phyloP scores from a whole-genome alignment of 2,888 invertebrate genomes.

The Aporophyla lueneburgensis region DNA sequence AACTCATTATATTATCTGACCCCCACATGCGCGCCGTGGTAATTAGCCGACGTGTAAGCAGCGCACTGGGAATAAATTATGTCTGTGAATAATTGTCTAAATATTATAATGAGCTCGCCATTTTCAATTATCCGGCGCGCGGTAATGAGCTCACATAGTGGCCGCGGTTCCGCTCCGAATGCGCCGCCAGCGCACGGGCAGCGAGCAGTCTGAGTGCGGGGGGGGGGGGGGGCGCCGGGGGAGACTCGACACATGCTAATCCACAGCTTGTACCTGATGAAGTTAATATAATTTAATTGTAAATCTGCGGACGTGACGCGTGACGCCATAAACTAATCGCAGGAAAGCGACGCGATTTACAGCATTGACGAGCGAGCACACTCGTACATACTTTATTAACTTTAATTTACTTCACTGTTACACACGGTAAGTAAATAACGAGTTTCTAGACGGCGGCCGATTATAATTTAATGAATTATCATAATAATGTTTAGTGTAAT shows the following conservation, averaged over 20 bases:
- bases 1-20: constrained; percentile 48
- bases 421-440: constrained; percentile 5
- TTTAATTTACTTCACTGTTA: constrained; percentile 10
- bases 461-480: constrained; percentile 28
- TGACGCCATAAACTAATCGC: constrained; percentile 31
- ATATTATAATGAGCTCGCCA: constrained; percentile 80
- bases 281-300: constrained; percentile 24
- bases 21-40: constrained; percentile 15
- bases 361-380: background rate
- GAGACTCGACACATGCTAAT: constrained; percentile 28
- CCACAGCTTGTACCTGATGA: constrained; percentile 8
- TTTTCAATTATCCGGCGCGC: constrained; percentile 76
- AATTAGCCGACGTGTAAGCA: constrained; percentile 69
- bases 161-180: constrained; percentile 66
- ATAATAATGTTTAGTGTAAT: constrained; percentile 19
- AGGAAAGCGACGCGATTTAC: constrained; percentile 14
- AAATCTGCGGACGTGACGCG: constrained; percentile 16
- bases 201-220: background rate
- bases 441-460: constrained; percentile 23
- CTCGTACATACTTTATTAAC: constrained; percentile 3
- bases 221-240: background rate
- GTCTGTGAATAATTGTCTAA: constrained; percentile 77
- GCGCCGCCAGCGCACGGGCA: constrained; percentile 16
- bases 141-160: constrained; percentile 73
- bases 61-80: constrained; percentile 70